These are phyloP conservation scores for Stegana nigrithorax DNA, from an alignment of 2,888 invertebrate genomes.

Conservation along the genomic window DNA sequence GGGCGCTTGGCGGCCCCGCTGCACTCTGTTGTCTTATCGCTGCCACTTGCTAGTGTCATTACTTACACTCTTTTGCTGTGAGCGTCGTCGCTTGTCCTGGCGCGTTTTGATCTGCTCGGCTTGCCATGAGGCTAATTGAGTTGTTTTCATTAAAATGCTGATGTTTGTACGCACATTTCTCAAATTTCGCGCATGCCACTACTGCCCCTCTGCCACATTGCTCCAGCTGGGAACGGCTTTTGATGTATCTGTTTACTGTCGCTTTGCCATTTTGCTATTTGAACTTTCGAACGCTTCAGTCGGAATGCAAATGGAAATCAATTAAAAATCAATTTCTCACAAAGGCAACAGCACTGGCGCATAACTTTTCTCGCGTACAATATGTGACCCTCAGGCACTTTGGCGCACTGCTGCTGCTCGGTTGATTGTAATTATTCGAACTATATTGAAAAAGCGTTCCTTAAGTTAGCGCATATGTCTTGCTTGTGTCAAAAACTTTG, in stretches of 20 bases:
- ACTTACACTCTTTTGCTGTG: neutral
- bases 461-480: neutral
- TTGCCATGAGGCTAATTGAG: neutral
- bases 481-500: neutral
- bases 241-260: neutral
- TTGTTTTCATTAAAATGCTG: constrained; percentile 1
- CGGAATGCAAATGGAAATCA: neutral
- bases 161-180: neutral
- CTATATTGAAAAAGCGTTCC: neutral
- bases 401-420: neutral
- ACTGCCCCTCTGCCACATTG: neutral
- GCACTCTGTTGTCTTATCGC: neutral
- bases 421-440: neutral
- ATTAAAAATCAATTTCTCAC: neutral
- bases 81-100: too few relatives aligned
- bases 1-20: neutral
- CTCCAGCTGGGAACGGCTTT: neutral
- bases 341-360: neutral
- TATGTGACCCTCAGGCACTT: neutral
- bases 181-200: too few relatives aligned
- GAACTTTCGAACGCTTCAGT: too few relatives aligned
- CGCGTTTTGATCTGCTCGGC: too few relatives aligned
- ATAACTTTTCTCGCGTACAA: neutral
- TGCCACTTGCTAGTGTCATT: too few relatives aligned
- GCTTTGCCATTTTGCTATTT: too few relatives aligned